These are phyloP conservation scores for Quadriops clusia DNA, from an alignment of 2,888 invertebrate species.

Conservation along the genomic window DNA sequence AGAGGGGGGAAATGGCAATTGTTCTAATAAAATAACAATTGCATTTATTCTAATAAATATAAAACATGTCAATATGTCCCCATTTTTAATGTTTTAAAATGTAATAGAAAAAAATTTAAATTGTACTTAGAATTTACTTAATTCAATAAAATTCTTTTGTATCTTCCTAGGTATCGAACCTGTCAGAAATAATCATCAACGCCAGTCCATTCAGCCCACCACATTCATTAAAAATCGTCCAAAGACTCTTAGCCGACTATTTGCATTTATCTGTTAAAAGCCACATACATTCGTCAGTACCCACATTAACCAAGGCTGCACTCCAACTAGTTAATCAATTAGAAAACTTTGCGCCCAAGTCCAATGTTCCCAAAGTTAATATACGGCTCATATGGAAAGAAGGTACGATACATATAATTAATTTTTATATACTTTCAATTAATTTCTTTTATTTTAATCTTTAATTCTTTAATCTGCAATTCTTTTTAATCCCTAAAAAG, in stretches of 20 bases:
- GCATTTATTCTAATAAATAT: too few species aligned
- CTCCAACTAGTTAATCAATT: constrained; percentile 30
- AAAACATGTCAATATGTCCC: too few species aligned
- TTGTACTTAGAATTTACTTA: too few species aligned
- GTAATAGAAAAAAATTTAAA: too few species aligned
- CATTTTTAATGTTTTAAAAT: too few species aligned
- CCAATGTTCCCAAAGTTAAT: not conserved
- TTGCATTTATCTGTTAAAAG: constrained; percentile 42
- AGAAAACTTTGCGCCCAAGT: constrained; percentile 1
- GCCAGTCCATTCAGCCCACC: constrained; percentile 54
- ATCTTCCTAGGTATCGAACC: constrained; percentile 35
- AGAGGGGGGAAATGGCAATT: too few species aligned
- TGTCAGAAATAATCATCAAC: constrained; percentile 52
- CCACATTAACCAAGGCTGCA: constrained; percentile 36
- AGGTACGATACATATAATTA: constrained; percentile 35
- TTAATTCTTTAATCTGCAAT: not conserved
- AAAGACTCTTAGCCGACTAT: constrained; percentile 41
- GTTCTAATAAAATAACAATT: too few species aligned
- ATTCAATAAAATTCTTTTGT: too few species aligned
- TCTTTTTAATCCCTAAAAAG: not conserved
- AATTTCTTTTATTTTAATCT: not conserved
- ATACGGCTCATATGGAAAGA: constrained; percentile 61
- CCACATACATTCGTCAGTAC: constrained; percentile 54
- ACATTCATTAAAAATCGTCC: constrained; percentile 50
- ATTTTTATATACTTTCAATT: not conserved